Evolutionary conservation across 35 echinoderm and acorn worm species (phyloP), one percentile per base, ranked within the genome.

Genomic region (Eucidaris tribuloides): DNA sequence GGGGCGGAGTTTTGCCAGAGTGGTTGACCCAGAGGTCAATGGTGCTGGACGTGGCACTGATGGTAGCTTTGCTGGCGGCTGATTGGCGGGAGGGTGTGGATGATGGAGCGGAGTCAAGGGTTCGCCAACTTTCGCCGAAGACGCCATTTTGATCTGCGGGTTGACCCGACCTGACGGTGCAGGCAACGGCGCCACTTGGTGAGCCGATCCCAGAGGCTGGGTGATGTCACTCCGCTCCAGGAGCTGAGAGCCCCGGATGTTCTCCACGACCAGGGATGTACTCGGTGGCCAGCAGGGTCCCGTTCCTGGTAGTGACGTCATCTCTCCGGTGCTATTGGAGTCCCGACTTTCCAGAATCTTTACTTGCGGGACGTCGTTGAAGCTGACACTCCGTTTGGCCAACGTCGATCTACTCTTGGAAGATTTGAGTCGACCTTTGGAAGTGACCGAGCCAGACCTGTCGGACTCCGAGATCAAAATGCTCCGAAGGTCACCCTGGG

Each of bases 231-330:
- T 65, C 33, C 90, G 78, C 43, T 99, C 96, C 0, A 93, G 50
- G 13, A 99, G 61, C 79, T 99, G 91, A 4, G 86, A 60, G 17
- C 90, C 91, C 28, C 82, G 64, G 37, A 97, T 97, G 37, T 85
- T 89, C 18, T 90, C 91, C 4, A 99, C 90, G 19, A 90, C 71
- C 22, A 93, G 77, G 43, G 86, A 93, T 0, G 78, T 84, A 46
- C 96, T 87, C 15, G 90, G 91, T 20, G 96, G 96, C 96, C 96
- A 99, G 58, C 87, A 87, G 27, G 96, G 90, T 13, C 90, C 96
- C 2, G 89, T 65, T 7, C 96, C 96, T 41, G 83, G 37, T 70
- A 93, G 39, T 2, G 60, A 18, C 15, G 43, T 33, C 48, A 39
- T 58, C 15, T 63, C 41, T 38, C 3, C 77, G 41, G 77, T 80